phyloP scores from a whole-genome alignment of 2,797 vertebrate species.

The Pampus argenteus region DNA sequence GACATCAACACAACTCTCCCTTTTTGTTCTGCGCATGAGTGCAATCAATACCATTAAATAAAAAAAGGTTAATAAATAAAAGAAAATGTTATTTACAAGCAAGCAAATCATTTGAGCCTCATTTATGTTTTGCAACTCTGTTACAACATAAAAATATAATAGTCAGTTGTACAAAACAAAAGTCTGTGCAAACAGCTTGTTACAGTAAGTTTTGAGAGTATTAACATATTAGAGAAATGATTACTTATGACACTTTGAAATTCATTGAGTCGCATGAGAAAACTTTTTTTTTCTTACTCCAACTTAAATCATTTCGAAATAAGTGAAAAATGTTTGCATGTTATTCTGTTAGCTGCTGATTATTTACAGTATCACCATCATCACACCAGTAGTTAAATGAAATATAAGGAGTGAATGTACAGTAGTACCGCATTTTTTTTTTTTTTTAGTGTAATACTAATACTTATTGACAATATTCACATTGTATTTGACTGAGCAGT shows the following conservation, averaged over 20 bases:
- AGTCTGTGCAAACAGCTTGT: conserved; percentile 68
- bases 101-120: conserved; percentile 45
- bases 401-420: conserved; percentile 12
- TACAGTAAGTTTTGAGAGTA: conserved; percentile 19
- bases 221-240: conserved; percentile 25
- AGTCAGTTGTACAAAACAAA: conserved; percentile 61
- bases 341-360: conserved; percentile 23
- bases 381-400: conserved; percentile 29
- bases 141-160: conserved; percentile 59
- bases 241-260: conserved; percentile 52
- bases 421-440: not conserved
- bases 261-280: conserved; percentile 22
- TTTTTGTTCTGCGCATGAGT: conserved; percentile 83
- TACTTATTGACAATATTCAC: conserved; percentile 53
- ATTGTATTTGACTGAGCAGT: conserved; percentile 20
- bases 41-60: conserved; percentile 83
- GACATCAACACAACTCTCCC: conserved; percentile 75
- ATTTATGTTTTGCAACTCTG: conserved; percentile 39
- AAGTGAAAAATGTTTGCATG: conserved; percentile 23
- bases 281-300: not conserved
- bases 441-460: conserved; percentile 20
- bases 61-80: conserved; percentile 85
- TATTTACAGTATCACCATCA: conserved; percentile 66
- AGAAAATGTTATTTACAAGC: conserved; percentile 82
- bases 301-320: not conserved